A percentile compares a stretch with the other conserved stretches of the same genome.
These are phyloP conservation scores for Caiman crocodilus DNA, from an alignment of 2,797 vertebrate species.

Conservation along the genomic window DNA sequence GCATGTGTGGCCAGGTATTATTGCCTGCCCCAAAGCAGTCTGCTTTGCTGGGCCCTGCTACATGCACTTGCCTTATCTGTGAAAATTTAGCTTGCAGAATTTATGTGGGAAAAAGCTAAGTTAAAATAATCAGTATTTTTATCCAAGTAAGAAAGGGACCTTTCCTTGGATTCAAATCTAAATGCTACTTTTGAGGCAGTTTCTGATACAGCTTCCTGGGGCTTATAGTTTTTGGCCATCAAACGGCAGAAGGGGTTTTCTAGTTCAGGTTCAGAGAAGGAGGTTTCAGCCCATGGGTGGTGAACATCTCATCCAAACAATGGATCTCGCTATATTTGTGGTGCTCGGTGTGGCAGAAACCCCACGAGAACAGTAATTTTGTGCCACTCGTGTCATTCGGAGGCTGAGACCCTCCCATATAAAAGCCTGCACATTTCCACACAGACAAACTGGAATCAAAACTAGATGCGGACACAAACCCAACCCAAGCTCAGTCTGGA, in stretches of 20 bases:
- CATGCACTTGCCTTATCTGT: not conserved
- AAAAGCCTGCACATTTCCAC: not conserved
- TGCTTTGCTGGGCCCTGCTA: not conserved
- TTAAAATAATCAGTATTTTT: not conserved
- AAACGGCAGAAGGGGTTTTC: not conserved
- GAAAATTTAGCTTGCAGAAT: not conserved
- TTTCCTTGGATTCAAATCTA: not conserved
- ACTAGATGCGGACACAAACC: not conserved
- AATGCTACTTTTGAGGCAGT: not conserved
- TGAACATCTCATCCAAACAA: not conserved
- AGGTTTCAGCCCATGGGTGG: not conserved
- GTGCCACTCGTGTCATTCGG: not conserved
- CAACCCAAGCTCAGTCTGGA: not conserved
- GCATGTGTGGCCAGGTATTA: not conserved
- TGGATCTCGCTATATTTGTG: not conserved
- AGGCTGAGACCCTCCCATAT: not conserved
- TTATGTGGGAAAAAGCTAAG: not conserved
- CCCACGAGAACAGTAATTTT: not conserved
- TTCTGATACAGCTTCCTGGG: not conserved
- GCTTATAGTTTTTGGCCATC: not conserved
- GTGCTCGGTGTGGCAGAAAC: not conserved
- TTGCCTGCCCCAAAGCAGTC: fast-evolving
- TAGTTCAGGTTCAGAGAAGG: not conserved
- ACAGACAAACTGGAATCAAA: not conserved
- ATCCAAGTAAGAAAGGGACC: not conserved